phyloP scores from a whole-genome alignment of 35 echinoderm and acorn worm genomes.

The Diadema setosum region DNA sequence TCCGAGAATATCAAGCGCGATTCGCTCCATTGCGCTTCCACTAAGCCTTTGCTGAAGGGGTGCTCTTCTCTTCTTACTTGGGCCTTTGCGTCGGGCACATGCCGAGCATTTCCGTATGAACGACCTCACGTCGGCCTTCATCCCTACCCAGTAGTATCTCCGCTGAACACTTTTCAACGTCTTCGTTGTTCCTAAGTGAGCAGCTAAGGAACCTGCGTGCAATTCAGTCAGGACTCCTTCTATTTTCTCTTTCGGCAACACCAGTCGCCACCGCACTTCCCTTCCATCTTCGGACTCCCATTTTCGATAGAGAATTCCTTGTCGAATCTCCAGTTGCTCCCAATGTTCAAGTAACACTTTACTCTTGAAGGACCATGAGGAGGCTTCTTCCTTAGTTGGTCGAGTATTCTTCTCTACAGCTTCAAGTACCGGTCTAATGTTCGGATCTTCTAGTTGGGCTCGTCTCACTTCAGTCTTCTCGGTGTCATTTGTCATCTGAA shows the following conservation, averaged over 20 bases:
- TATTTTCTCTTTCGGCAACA: neutral
- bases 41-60: neutral
- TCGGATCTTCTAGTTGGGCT: neutral
- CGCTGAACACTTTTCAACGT: neutral
- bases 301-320: conserved; percentile 38
- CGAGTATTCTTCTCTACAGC: neutral
- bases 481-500: neutral
- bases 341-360: conserved; percentile 33
- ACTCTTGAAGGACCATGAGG: neutral
- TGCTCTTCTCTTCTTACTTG: neutral
- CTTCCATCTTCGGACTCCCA: no score
- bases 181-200: conserved; percentile 13
- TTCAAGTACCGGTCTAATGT: neutral
- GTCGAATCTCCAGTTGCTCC: conserved; percentile 16
- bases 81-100: neutral
- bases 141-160: conserved; percentile 9
- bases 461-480: neutral
- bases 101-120: neutral
- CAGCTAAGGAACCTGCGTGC: neutral
- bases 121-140: neutral
- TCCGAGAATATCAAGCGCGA: conserved; percentile 48
- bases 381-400: neutral
- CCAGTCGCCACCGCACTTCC: neutral
- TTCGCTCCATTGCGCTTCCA: conserved; percentile 24
- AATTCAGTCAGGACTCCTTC: conserved; percentile 1